Evolutionary conservation across 2,888 invertebrate genomes (phyloP).

Genomic region (Meteorus colon): DNA sequence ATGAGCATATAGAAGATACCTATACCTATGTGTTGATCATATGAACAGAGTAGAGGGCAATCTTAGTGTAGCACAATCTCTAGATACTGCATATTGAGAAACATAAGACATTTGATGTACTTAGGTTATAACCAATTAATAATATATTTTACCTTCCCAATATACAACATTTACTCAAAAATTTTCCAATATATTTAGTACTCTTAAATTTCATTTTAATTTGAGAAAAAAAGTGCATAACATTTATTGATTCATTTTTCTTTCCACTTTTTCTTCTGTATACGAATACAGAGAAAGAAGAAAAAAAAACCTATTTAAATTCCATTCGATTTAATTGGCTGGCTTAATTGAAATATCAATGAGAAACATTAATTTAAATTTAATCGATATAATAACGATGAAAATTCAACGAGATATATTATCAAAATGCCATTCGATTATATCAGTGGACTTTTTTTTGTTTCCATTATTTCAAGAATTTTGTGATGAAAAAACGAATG

Average conservation of each 20-base stretch:
- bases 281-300: background rate
- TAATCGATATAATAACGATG: background rate
- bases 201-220: background rate
- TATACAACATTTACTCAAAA: background rate
- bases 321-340: background rate
- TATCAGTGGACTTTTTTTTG: background rate
- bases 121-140: background rate
- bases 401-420: slow-evolving; percentile 2
- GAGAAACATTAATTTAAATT: background rate
- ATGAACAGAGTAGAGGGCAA: background rate
- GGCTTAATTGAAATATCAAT: slow-evolving; percentile 2
- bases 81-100: background rate
- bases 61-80: background rate
- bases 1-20: background rate
- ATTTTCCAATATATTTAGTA: background rate
- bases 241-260: background rate
- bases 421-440: background rate
- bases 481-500: background rate
- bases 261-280: background rate
- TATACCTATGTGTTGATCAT: background rate
- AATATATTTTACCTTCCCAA: background rate
- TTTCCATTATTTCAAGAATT: background rate
- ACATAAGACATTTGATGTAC: background rate
- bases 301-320: background rate
- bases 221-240: background rate